Evolutionary conservation across 2,797 vertebrate species (phyloP).

Genomic region (Stomatorhinus walkeri): DNA sequence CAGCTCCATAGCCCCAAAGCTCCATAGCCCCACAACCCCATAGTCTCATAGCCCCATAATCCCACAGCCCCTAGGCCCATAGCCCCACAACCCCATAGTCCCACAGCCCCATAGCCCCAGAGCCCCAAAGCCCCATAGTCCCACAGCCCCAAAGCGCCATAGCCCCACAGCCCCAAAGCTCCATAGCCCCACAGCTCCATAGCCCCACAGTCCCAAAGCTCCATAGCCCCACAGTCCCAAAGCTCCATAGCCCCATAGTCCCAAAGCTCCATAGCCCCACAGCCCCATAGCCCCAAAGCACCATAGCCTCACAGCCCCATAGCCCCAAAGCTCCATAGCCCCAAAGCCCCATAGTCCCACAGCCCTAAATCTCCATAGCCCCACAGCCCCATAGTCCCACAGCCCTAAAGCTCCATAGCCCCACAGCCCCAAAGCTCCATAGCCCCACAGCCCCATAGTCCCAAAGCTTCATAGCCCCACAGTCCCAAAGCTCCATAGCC

Average conservation of each 20-base stretch:
- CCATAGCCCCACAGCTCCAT: not conserved
- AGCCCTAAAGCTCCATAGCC: too few relatives aligned
- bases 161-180: too few relatives aligned
- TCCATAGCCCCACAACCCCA: too few relatives aligned
- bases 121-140: not conserved
- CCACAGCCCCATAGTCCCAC: too few relatives aligned
- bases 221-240: too few relatives aligned
- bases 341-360: too few relatives aligned
- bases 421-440: not conserved
- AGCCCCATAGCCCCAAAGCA: too few relatives aligned
- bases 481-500: too few relatives aligned
- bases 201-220: not conserved
- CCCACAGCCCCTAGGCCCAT: not conserved
- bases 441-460: too few relatives aligned
- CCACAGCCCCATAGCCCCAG: not conserved
- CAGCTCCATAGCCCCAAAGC: not conserved
- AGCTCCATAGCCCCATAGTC: too few relatives aligned
- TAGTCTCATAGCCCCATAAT: too few relatives aligned
- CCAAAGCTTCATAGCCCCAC: not conserved
- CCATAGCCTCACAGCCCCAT: fast-evolving
- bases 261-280: too few relatives aligned
- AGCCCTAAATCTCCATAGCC: not conserved
- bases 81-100: not conserved
- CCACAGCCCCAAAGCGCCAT: not conserved
- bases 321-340: not conserved